These are phyloP conservation scores for Lepidonotus clava DNA, from an alignment of 2,888 invertebrate species.

Conservation along the genomic window DNA sequence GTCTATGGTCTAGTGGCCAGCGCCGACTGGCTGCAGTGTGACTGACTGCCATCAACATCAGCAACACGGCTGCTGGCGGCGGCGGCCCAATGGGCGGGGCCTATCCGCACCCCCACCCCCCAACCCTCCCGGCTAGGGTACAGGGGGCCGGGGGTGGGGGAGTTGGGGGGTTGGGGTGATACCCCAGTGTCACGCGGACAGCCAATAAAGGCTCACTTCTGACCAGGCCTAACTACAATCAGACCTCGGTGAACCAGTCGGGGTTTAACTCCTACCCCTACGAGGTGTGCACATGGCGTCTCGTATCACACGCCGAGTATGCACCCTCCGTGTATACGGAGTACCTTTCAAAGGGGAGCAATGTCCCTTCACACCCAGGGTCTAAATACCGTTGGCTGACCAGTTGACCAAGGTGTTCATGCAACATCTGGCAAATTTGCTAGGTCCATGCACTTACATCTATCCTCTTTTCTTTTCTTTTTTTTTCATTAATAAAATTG, in stretches of 20 bases:
- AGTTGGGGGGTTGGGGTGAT: conserved; percentile 20
- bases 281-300: no score
- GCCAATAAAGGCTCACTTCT: conserved; percentile 35
- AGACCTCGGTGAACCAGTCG: neutral
- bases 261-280: no score
- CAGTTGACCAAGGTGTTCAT: no score
- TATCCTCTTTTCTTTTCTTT: no score
- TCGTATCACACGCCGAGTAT: no score
- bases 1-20: conserved; percentile 40
- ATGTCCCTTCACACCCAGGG: no score
- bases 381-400: no score
- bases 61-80: neutral
- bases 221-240: neutral
- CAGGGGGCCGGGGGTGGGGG: conserved; percentile 3
- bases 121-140: neutral
- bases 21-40: conserved; percentile 6
- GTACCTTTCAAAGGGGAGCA: no score
- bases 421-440: no score
- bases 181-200: conserved; percentile 34
- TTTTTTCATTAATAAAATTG: no score
- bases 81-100: conserved; percentile 33
- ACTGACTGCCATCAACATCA: conserved; percentile 39
- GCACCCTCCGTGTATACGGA: no score
- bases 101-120: neutral
- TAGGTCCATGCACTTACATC: no score